Evolutionary conservation across 2,888 invertebrate genomes (phyloP).

Genomic region (Lumbricus terrestris): DNA sequence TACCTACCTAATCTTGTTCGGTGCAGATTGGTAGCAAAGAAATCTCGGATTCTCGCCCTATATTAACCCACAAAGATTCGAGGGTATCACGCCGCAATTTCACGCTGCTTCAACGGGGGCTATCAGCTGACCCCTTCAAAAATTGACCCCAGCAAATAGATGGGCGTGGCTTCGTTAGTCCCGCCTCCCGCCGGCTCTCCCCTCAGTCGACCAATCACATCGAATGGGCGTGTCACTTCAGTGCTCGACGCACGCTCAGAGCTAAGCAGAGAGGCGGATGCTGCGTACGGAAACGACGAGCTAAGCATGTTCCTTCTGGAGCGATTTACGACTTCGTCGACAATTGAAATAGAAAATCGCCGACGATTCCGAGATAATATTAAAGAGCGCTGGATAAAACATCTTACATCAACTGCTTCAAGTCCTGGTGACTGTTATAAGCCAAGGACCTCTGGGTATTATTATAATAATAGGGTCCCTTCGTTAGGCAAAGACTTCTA

Average conservation of each 20-base stretch:
- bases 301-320: neutral
- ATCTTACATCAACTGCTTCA: neutral
- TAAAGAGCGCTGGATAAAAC: neutral
- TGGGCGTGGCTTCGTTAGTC: neutral
- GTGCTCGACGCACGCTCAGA: neutral
- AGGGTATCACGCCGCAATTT: neutral
- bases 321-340: neutral
- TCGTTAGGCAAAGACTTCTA: too few species aligned
- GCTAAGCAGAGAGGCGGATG: neutral
- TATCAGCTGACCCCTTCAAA: neutral
- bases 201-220: neutral
- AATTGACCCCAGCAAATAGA: neutral
- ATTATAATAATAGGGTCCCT: too few species aligned
- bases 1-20: neutral
- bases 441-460: too few species aligned
- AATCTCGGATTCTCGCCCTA: too few species aligned
- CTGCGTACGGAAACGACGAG: neutral
- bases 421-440: neutral
- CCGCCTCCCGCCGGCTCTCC: neutral
- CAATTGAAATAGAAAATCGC: neutral
- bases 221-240: neutral
- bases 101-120: neutral
- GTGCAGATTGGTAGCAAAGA: neutral
- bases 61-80: neutral
- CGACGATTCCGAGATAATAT: conserved; percentile 3